Conservation (phyloP, 2,888 invertebrate genomes). For the Nineta flava region DNA sequence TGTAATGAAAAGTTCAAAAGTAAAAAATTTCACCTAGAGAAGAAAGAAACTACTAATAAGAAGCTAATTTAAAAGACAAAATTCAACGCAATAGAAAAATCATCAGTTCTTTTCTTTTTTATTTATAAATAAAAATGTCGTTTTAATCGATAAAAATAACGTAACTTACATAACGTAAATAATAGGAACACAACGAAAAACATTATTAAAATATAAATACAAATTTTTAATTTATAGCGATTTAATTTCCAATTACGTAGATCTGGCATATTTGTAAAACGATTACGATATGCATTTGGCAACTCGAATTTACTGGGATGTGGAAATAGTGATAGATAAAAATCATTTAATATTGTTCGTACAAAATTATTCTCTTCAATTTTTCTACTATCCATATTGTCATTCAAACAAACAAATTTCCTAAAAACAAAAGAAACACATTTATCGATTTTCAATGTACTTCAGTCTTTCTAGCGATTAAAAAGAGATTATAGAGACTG, state of each 20-base stretch:
- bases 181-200: conserved; percentile 1
- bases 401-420: conserved; percentile 69
- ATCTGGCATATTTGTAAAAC: conserved; percentile 42
- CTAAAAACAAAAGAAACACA: conserved; percentile 34
- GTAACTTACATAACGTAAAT: conserved; percentile 1
- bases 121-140: neutral
- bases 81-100: too few species aligned
- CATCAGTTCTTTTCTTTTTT: too few species aligned
- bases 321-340: conserved; percentile 59
- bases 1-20: too few species aligned
- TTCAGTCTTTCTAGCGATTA: neutral
- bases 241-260: conserved; percentile 36
- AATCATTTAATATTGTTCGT: conserved; percentile 52
- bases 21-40: too few species aligned
- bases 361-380: conserved; percentile 46
- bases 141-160: conserved; percentile 1
- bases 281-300: conserved; percentile 49
- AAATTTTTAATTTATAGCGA: conserved; percentile 23
- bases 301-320: conserved; percentile 55
- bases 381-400: conserved; percentile 50
- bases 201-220: neutral
- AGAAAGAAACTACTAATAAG: too few species aligned
- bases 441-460: neutral
- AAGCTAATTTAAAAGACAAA: too few species aligned
- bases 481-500: neutral